Evolutionary conservation across 2,888 invertebrate species (phyloP), one percentile per base, ranked within the genome.

Genomic region (Volucella bombylans): DNA sequence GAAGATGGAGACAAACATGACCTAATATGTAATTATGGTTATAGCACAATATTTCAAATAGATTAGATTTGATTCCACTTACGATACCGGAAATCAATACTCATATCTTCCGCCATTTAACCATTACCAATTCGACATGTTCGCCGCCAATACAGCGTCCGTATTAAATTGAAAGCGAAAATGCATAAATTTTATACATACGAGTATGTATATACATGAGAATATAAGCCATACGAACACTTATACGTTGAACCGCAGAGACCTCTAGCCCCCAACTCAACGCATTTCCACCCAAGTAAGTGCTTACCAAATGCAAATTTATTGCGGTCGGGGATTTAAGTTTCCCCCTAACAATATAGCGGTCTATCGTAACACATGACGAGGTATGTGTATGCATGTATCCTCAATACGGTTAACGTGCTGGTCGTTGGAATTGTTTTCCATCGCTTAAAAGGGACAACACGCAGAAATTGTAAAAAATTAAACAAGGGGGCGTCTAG

Each of bases 391-490:
- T 31, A 72, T 67, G 64, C 4, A 52, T 31, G 64, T 68, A 78
- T 79, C 73, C 72, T 78, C 78, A 62, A 68, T 73, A 72, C 67
- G 50, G 23, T 68, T 71, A 78, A 52, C 72, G 62, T 49, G 54
- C 45, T 23, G 62, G 41, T 39, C 15, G 67, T 39, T 31, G 52
- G 52, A 68, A 69, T 62, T 50, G 52, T 69, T 55, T 77, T 65
- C 11, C 55, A 57, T 57, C 43, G n/a, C 23, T 50, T 10, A 14
- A 52, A 81, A 69, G 69, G 57, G 59, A 72, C 49, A 54, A 50
- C 61, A 38, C 15, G 77, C 12, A 65, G 50, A 74, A 62, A 71
- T 45, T 64, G 50, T 47, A 52, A 62, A 78, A 80, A 73, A 71
- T 64, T 62, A 43, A 68, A 55, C 49, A 45, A 23, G 57, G 71